Percentiles rank a stretch among this genome's conserved stretches.
Evolutionary conservation across 2,797 vertebrate species (phyloP).

Genomic region (Phoeniculus purpureus): DNA sequence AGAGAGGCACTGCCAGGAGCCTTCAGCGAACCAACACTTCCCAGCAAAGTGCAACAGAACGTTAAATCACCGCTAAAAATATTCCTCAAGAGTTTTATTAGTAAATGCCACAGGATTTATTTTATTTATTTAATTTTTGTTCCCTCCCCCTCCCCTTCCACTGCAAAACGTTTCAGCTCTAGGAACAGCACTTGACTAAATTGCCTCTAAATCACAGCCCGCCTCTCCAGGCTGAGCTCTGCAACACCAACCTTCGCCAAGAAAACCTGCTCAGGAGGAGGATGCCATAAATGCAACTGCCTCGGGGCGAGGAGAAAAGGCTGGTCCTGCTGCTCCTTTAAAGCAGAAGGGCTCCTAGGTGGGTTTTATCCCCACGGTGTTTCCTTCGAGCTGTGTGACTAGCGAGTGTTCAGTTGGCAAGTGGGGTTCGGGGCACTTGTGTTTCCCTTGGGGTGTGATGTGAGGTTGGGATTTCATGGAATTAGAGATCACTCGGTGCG

Average conservation of each 20-base stretch:
- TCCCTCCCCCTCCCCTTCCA: rapidly evolving
- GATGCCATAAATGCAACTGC: neutral
- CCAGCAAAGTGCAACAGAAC: neutral
- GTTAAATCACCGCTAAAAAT: slow-evolving; percentile 47
- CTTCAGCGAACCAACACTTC: neutral
- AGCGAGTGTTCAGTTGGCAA: too few relatives aligned
- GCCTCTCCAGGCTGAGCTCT: neutral
- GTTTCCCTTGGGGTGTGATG: neutral
- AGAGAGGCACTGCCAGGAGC: neutral
- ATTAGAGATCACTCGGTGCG: neutral
- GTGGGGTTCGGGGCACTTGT: neutral
- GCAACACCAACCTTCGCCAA: neutral
- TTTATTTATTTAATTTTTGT: neutral
- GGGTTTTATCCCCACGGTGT: rapidly evolving
- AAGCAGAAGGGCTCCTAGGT: neutral
- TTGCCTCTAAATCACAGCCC: neutral
- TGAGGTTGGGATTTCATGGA: neutral
- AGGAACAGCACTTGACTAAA: slow-evolving; percentile 1
- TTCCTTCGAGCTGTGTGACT: too few relatives aligned
- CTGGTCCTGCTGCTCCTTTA: neutral
- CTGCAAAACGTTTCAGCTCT: slow-evolving; percentile 9
- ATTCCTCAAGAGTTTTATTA: neutral
- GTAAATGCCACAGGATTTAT: slow-evolving; percentile 24
- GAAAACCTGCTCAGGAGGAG: neutral
- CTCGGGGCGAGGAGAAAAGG: neutral